Evolutionary conservation across 2,888 invertebrate species (phyloP), one percentile per base, ranked within the genome.

Genomic region (Himalopsyche anomala): DNA sequence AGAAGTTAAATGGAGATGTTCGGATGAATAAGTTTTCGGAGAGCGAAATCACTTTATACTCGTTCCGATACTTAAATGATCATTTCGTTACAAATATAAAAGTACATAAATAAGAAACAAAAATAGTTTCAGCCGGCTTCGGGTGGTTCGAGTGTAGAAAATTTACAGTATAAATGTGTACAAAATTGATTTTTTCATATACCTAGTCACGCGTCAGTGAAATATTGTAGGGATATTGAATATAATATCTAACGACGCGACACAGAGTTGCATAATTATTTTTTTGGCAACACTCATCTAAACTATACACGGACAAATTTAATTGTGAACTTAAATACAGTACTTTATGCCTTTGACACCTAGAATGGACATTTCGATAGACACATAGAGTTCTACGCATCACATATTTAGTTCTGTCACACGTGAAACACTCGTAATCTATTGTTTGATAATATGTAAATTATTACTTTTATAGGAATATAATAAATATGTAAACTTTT

Each of bases 61-160:
- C 38, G 74, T 74, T 74, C 28, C 74, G 12, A 38, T 74, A 5
- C 74, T 74, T 38, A 74, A 74, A 74, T 38, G 74, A 74, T 74
- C 36, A 2, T 74, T 74, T 38, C 15, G 36, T 84, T 86, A 80
- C 84, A 83, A 81, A 84, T 86, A 88, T 88, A 88, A 88, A 88
- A 88, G 88, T 87, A 88, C 85, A 86, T 85, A 88, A 88, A 85
- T 88, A 87, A 83, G 83, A 87, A 86, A 88, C 51, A 51, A 85
- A 80, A 62, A 85, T 80, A 83, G 36, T 42, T 85, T 80, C 85
- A 79, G 54, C 69, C 83, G 79, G 51, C 84, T 81, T 54, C 85
- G 84, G 36, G 28, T 36, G 74, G 74, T 74, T 74, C 19, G 74
- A 74, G 74, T 74, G 74, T 74, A 74, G 74, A 74, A 74, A 74